Evolutionary conservation across 2,113 vertebrate genomes (phyloP), one percentile per base, ranked within the genome.

Genomic region (Zosterops japonicus): DNA sequence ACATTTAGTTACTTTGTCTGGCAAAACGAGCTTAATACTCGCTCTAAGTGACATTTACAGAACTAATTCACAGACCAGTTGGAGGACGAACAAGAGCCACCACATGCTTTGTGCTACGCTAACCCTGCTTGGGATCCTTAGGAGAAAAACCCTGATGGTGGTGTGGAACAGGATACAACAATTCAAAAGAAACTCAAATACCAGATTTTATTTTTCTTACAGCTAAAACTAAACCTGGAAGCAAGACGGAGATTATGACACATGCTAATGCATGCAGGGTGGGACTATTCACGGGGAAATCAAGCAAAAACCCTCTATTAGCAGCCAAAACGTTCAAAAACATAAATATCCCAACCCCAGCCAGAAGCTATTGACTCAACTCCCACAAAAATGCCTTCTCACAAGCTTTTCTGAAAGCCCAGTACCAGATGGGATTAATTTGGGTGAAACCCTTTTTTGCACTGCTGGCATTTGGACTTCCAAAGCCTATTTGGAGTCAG

Each of bases 231-330:
- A 44, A 65, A 39, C 47, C 63, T 50, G 35, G 60, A 64, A 86
- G 39, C 42, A n/a, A 80, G 39, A 39, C 0, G 2, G 41, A 72
- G 46, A 21, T 53, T 49, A 24, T 9, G 25, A 39, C 4, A 41
- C 15, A 1, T 0, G 10, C 18, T 35, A 17, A 29, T 1, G 10
- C 12, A 63, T 5, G 11, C 14, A 3, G 1, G 4, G 49, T 3
- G 19, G 36, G 49, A 41, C 33, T 46, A 8, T 3, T 65, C 68
- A n/a, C 4, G 4, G 28, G n/a, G 55, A 82, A 44, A 28, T 57
- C 42, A 70, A 36, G 21, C 12, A 75, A 75, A 75, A 81, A 17
- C 4, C 3, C 25, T 42, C 41, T 7, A 2, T 11, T 31, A 57
- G 21, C 4, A 46, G 44, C 35, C 78, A 78, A 70, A 93, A 22